These are phyloP conservation scores for Artibeus lituratus DNA, from an alignment of 2,797 vertebrate genomes.

Conservation along the genomic window DNA sequence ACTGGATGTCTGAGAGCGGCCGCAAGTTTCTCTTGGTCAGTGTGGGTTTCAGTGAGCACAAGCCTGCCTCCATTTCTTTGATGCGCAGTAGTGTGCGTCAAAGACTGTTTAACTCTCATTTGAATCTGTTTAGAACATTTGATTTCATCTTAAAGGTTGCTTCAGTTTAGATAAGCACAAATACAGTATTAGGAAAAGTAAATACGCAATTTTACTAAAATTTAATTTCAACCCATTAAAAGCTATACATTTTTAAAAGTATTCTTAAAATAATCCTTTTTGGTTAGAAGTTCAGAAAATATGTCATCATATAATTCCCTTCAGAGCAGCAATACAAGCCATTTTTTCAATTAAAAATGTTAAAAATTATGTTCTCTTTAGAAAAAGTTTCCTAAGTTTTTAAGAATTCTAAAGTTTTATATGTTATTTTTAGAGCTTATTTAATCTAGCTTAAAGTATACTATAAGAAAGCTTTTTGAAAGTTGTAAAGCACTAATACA, in stretches of 20 bases:
- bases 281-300: conserved; percentile 39
- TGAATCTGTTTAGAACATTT: conserved; percentile 4
- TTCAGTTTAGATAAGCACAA: conserved; percentile 55
- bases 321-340: conserved; percentile 43
- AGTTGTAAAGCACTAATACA: neutral
- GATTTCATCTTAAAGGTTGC: conserved; percentile 45
- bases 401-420: conserved; percentile 34
- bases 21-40: neutral
- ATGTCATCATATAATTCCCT: neutral
- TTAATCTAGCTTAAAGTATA: conserved; percentile 42
- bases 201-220: conserved; percentile 50
- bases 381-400: conserved; percentile 46
- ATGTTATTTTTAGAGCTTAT: conserved; percentile 29
- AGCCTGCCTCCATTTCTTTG: conserved; percentile 34
- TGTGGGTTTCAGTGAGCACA: neutral
- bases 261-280: conserved; percentile 18
- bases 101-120: neutral
- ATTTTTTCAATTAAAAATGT: conserved; percentile 41
- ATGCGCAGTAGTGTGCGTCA: neutral
- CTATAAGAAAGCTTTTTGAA: conserved; percentile 9
- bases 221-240: conserved; percentile 30
- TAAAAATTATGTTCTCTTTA: conserved; percentile 43
- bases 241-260: conserved; percentile 9
- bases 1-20: neutral
- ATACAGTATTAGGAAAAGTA: conserved; percentile 46